Evolutionary conservation across 2,888 invertebrate species (phyloP).

Genomic region (Chloroclystis v-ata): DNA sequence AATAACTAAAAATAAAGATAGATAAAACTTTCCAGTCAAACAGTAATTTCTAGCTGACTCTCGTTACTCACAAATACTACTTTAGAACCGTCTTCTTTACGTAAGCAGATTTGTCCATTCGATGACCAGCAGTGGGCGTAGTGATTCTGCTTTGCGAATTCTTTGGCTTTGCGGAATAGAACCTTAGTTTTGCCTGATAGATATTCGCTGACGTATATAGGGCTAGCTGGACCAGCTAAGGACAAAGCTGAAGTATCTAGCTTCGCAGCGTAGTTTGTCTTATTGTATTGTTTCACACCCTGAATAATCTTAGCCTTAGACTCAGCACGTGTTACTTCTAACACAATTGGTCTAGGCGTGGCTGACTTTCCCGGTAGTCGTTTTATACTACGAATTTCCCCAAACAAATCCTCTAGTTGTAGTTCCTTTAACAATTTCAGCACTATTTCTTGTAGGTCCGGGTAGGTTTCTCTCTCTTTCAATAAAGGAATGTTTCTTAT

Average conservation of each 20-base stretch:
- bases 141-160: too few relatives aligned
- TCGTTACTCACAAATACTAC: too few relatives aligned
- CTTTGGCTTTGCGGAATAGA: too few relatives aligned
- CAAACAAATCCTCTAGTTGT: not conserved
- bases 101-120: too few relatives aligned
- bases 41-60: too few relatives aligned
- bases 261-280: not conserved
- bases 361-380: not conserved
- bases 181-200: too few relatives aligned
- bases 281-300: not conserved
- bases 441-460: not conserved
- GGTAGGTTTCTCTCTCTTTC: not conserved
- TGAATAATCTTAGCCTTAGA: not conserved
- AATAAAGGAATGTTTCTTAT: not conserved
- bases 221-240: not conserved
- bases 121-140: too few relatives aligned
- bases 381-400: not conserved
- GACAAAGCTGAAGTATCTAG: not conserved
- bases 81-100: too few relatives aligned
- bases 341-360: not conserved
- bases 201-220: not conserved
- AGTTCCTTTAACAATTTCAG: not conserved
- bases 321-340: not conserved
- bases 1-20: too few relatives aligned
- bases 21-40: too few relatives aligned